phyloP scores from a whole-genome alignment of 1,140 invertebrate species.

The Pissodes strobi region DNA sequence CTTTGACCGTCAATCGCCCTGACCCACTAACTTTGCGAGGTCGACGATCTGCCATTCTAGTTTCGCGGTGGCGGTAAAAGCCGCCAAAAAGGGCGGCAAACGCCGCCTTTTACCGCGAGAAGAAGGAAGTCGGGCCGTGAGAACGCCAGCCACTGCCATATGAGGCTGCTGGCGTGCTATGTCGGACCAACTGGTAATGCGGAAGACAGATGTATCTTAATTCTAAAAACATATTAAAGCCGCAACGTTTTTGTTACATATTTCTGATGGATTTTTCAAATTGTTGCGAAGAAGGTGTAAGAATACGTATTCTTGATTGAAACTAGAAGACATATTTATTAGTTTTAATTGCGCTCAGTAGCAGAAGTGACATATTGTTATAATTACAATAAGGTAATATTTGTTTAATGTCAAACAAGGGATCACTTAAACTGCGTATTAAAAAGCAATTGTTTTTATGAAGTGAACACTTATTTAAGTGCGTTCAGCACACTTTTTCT shows the following conservation, averaged over 20 bases:
- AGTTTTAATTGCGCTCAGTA: too few relatives aligned
- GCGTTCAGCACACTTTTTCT: too few relatives aligned
- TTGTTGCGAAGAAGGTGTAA: not conserved
- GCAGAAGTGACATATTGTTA: too few relatives aligned
- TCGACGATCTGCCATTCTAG: constrained; percentile 57
- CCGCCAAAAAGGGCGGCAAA: constrained; percentile 18
- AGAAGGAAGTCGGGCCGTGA: constrained; percentile 36
- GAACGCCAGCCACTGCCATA: constrained; percentile 28
- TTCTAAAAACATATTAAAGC: constrained; percentile 31
- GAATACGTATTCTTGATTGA: too few relatives aligned
- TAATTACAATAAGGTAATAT: too few relatives aligned
- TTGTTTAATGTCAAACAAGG: too few relatives aligned
- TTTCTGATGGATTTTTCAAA: constrained; percentile 3
- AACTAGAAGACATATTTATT: too few relatives aligned
- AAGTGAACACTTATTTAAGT: too few relatives aligned
- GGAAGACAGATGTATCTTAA: constrained; percentile 36
- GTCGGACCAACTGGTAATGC: constrained; percentile 31
- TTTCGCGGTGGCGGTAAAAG: constrained; percentile 47
- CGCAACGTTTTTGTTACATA: constrained; percentile 3
- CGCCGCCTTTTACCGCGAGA: constrained; percentile 16
- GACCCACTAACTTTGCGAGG: constrained; percentile 57
- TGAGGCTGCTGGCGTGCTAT: constrained; percentile 31
- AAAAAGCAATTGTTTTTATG: too few relatives aligned
- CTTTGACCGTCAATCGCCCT: constrained; percentile 53
- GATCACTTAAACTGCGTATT: too few relatives aligned